Conservation (phyloP, 2,888 invertebrate species). For the Salticus scenicus region DNA sequence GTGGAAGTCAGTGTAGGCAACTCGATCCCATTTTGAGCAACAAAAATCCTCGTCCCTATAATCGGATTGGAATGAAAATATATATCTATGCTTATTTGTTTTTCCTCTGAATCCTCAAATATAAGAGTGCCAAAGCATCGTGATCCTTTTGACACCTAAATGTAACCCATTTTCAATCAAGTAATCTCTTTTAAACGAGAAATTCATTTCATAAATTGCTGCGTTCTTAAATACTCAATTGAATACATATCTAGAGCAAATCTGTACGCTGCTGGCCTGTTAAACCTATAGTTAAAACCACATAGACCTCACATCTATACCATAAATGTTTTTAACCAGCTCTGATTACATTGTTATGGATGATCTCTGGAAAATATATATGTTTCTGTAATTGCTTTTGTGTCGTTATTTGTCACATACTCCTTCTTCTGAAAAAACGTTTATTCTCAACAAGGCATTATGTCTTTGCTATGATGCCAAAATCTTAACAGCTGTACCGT, state of each 20-base stretch:
- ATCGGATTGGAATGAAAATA: conserved; percentile 44
- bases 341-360: conserved; percentile 26
- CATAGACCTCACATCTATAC: conserved; percentile 3
- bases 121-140: conserved; percentile 53
- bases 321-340: conserved; percentile 11
- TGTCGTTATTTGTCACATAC: conserved; percentile 58
- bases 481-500: conserved; percentile 50
- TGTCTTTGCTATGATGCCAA: conserved; percentile 57
- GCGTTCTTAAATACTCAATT: conserved; percentile 8
- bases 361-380: conserved; percentile 56
- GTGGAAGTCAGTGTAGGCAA: conserved; percentile 70
- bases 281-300: conserved; percentile 3
- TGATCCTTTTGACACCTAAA: conserved; percentile 6
- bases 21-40: conserved; percentile 69
- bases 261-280: background rate
- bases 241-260: conserved; percentile 1
- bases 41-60: conserved; percentile 48
- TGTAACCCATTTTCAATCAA: conserved; percentile 2
- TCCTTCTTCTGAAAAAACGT: conserved; percentile 41
- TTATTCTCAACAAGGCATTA: conserved; percentile 38
- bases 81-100: conserved; percentile 13
- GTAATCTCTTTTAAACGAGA: background rate
- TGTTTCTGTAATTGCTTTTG: conserved; percentile 57
- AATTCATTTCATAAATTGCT: background rate
- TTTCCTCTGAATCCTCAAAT: conserved; percentile 25